Evolutionary conservation across 2,797 vertebrate species (phyloP), one percentile per base, ranked within the genome.

Genomic region (Onychomys leucogaster): DNA sequence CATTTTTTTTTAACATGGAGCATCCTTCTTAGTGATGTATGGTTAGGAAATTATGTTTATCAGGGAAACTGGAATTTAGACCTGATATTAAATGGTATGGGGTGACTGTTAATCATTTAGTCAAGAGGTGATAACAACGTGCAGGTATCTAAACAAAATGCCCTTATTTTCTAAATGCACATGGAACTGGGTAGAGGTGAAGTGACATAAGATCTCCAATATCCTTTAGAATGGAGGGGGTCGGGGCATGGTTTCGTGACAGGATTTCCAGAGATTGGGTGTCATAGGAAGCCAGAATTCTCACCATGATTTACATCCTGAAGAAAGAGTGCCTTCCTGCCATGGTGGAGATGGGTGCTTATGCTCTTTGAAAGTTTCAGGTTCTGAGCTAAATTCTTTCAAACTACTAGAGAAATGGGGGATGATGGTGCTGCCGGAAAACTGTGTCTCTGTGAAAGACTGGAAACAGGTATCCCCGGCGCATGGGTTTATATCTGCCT

Each of bases 41-140:
- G 12, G 25, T 21, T 91, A 77, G 81, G 32, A 91, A 57, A 14
- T 55, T 25, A 73, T 43, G 11, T 91, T 78, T 76, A 55, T 46
- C n/a, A 71, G 11, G 27, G 43, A 92, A 85, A 78, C 96, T 92
- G 94, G 52, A 92, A 78, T 90, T 67, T 34, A 86, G 59, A 81
- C 41, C 91, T 46, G 76, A 41, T 89, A 27, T 73, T n/a, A 81
- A 52, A 63, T 67, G 61, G 12, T 65, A 63, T 82, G 52, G 69
- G 89, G 67, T 95, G 89, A 75, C 52, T 13, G 29, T 69, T 83
- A 83, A 92, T 89, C 37, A 87, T 91, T 95, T 81, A 87, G 43
- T 94, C 94, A 63, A 89, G 43, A 71, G 8, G 19, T 93, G 16
- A 91, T 69, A 84, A 76, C 67, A 37, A n/a, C 29, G 84, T 76